These are phyloP conservation scores for Hirtodrosophila duncani DNA, from an alignment of 2,888 invertebrate genomes.

Conservation along the genomic window DNA sequence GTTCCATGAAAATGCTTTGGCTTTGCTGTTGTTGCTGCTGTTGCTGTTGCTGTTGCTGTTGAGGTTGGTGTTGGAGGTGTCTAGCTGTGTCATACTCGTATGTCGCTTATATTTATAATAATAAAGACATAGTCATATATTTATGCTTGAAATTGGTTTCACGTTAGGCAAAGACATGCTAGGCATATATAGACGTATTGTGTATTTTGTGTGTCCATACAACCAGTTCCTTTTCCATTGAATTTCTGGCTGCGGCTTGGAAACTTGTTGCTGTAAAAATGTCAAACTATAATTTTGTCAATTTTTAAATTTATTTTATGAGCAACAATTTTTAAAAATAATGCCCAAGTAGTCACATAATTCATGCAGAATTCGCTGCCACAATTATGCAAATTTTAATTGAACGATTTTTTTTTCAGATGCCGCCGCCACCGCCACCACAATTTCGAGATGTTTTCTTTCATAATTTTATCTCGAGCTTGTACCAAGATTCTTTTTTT, in stretches of 20 bases:
- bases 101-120: constrained; percentile 36
- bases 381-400: constrained; percentile 71
- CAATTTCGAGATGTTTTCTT: constrained; percentile 19
- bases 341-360: constrained; percentile 69
- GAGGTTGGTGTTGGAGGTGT: too few species aligned
- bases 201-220: constrained; percentile 17
- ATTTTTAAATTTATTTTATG: constrained; percentile 71
- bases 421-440: constrained; percentile 25
- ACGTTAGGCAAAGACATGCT: constrained; percentile 48
- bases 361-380: constrained; percentile 66
- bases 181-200: neutral
- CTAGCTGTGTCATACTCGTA: neutral
- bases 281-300: constrained; percentile 68
- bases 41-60: too few species aligned
- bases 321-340: constrained; percentile 64
- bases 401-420: constrained; percentile 54
- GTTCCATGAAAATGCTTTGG: too few species aligned
- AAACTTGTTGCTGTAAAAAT: constrained; percentile 57
- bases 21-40: too few species aligned
- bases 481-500: constrained; percentile 21
- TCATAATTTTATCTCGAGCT: constrained; percentile 14
- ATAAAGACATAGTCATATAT: constrained; percentile 69
- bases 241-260: constrained; percentile 37
- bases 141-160: constrained; percentile 58
- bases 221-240: constrained; percentile 56